Conservation (phyloP, 1,140 invertebrate genomes). For the Leptinotarsa lineolata region DNA sequence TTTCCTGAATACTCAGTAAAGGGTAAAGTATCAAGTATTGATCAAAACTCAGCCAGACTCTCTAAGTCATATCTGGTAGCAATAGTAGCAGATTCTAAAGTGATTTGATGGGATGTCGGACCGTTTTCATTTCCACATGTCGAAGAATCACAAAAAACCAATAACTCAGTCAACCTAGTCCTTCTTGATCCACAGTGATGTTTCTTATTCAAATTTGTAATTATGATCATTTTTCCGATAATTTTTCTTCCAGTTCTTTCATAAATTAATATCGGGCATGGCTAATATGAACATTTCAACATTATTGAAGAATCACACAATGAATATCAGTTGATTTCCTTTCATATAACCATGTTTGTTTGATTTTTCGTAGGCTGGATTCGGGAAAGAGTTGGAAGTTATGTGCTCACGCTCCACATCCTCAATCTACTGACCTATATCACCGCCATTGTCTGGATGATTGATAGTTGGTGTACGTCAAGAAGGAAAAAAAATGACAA, state of each 20-base stretch:
- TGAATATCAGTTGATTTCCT: background rate
- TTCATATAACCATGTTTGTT: background rate
- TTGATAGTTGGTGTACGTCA: constrained; percentile 47
- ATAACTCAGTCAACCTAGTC: background rate
- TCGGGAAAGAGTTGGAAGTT: constrained; percentile 61
- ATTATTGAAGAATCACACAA: background rate
- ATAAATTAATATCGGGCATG: background rate
- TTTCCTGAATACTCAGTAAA: too few species aligned
- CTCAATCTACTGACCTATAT: constrained; percentile 67
- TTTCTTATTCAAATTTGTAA: too few species aligned
- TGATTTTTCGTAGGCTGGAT: constrained; percentile 60
- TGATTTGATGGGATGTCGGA: too few species aligned
- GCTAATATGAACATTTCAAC: background rate
- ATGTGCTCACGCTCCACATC: constrained; percentile 64
- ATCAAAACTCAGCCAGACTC: too few species aligned
- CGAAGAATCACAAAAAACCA: background rate
- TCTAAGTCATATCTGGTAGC: too few species aligned
- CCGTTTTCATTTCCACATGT: too few species aligned
- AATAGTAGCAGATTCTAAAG: too few species aligned
- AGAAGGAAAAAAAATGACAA: background rate
- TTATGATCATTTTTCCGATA: background rate
- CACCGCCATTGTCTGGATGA: constrained; percentile 63
- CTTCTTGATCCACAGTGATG: too few species aligned
- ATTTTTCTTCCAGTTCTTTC: background rate
- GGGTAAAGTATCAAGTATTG: too few species aligned